These are phyloP conservation scores for Astreopora myriophthalma DNA, from an alignment of 64 coral and sea anemone genomes.

Conservation along the genomic window DNA sequence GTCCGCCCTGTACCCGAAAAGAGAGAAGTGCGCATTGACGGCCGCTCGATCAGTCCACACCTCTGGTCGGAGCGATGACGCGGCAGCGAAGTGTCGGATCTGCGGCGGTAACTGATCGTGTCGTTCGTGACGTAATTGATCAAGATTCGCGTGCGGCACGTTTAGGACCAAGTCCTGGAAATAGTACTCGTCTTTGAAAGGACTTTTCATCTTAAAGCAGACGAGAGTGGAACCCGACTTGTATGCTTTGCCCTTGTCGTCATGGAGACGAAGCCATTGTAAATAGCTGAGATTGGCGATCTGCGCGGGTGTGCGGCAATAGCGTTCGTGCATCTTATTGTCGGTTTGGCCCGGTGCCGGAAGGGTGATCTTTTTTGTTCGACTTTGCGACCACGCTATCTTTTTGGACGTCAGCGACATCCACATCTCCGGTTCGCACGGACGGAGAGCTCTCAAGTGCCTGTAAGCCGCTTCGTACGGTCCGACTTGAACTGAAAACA, in stretches of 20 bases:
- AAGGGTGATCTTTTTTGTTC: neutral
- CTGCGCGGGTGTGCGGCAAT: neutral
- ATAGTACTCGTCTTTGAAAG: neutral
- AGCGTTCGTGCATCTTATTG: neutral
- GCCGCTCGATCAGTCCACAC: neutral
- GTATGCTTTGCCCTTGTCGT: neutral
- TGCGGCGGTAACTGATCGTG: neutral
- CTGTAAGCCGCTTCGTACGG: neutral
- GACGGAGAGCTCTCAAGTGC: neutral
- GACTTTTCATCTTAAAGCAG: neutral
- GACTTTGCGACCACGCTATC: neutral
- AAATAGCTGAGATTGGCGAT: neutral
- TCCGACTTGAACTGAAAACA: constrained; percentile 35
- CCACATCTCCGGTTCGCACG: constrained; percentile 64
- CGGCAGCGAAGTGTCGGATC: neutral
- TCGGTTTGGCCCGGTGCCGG: no score
- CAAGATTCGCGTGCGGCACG: neutral
- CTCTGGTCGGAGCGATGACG: neutral
- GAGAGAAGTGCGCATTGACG: neutral
- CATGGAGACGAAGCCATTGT: neutral
- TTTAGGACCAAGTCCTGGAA: neutral
- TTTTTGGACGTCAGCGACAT: neutral
- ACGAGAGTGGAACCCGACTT: neutral
- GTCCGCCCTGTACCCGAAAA: neutral
- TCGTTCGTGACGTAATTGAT: neutral